Conservation (phyloP, 2,888 invertebrate species). For the Rhagophthalmus giganteus region DNA sequence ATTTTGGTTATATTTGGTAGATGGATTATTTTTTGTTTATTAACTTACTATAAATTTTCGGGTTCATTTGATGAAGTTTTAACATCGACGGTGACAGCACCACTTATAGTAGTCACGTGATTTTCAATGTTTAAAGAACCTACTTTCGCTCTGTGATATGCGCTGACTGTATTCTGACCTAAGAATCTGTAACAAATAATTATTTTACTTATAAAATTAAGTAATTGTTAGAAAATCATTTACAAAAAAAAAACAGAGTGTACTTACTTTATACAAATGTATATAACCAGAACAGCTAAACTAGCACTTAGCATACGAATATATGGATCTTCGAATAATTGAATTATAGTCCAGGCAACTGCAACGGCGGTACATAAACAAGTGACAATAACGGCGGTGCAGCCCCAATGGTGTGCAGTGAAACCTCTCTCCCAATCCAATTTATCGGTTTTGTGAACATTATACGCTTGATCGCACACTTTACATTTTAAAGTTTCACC, state of each 20-base stretch:
- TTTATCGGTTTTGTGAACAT: conserved; percentile 74
- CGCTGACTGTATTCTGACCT: conserved; percentile 83
- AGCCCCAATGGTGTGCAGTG: conserved; percentile 81
- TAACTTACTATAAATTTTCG: conserved; percentile 3
- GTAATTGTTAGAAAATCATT: too few relatives aligned
- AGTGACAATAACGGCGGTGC: conserved; percentile 77
- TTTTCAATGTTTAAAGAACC: conserved; percentile 76
- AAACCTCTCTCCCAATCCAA: conserved; percentile 84
- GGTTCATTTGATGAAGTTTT: conserved; percentile 6
- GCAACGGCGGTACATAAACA: conserved; percentile 77
- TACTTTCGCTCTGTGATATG: conserved; percentile 89
- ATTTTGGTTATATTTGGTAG: too few relatives aligned
- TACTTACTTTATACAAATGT: conserved; percentile 77
- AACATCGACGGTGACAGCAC: conserved; percentile 53
- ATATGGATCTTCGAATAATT: conserved; percentile 75
- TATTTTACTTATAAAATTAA: too few relatives aligned
- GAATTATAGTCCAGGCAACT: conserved; percentile 78
- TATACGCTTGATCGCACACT: conserved; percentile 82
- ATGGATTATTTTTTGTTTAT: too few relatives aligned
- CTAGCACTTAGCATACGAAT: conserved; percentile 81
- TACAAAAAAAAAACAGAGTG: background rate
- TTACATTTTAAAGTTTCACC: conserved; percentile 65
- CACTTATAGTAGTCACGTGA: conserved; percentile 61
- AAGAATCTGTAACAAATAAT: conserved; percentile 68
- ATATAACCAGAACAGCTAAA: conserved; percentile 78